A percentile compares a stretch with the other conserved stretches of the same genome.
Evolutionary conservation across 2,888 invertebrate genomes (phyloP).

Genomic region (Cheilosia pagana): DNA sequence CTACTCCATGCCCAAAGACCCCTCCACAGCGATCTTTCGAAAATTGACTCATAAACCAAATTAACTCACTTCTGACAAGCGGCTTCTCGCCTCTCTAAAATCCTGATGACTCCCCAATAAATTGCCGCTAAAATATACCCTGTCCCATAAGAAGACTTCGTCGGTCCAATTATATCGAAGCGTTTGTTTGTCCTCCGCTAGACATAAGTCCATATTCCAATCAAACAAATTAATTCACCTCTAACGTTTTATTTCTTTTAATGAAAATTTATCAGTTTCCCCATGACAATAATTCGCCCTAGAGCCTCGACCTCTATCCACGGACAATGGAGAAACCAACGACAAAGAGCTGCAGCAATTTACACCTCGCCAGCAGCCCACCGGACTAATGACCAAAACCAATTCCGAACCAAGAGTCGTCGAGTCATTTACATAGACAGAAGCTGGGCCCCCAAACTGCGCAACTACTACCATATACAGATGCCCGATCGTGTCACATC

Average conservation of each 20-base stretch:
- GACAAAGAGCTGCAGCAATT: constrained; percentile 36
- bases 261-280: constrained; percentile 71
- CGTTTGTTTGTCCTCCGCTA: constrained; percentile 27
- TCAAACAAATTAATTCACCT: constrained; percentile 40
- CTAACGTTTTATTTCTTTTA: constrained; percentile 47
- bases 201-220: constrained; percentile 11
- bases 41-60: too few species aligned
- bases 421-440: constrained; percentile 41
- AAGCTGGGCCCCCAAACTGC: constrained; percentile 6
- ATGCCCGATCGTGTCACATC: constrained; percentile 42
- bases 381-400: constrained; percentile 54
- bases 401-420: constrained; percentile 39
- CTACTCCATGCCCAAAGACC: too few species aligned
- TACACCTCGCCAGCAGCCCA: constrained; percentile 54
- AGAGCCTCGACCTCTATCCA: neutral
- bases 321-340: constrained; percentile 10
- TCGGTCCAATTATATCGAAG: constrained; percentile 34
- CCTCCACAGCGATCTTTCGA: too few species aligned
- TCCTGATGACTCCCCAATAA: constrained; percentile 3
- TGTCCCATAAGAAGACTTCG: constrained; percentile 12
- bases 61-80: too few species aligned
- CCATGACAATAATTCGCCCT: constrained; percentile 46
- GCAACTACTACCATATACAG: constrained; percentile 19
- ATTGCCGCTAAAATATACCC: constrained; percentile 18
- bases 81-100: too few species aligned